Base-by-base conservation (phyloP, 2,888 invertebrate species). In the Platyscelio sp. region DNA sequence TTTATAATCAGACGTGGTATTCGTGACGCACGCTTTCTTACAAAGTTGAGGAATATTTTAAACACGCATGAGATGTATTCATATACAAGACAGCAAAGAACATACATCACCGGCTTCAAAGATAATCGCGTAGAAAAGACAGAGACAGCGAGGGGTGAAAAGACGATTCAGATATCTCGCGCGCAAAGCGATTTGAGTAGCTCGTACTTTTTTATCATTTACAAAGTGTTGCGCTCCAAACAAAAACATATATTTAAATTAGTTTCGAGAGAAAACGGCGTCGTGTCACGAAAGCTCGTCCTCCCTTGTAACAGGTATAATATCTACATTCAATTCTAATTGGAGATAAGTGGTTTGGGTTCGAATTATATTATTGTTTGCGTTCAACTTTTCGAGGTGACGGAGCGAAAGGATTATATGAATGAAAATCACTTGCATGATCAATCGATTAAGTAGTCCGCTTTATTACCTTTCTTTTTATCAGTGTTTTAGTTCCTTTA, bases 21-120 rank as follows among this genome's bases (percentile, higher is more conserved):
- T 91, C 91, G 92, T 92, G 92, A 90, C 85, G 90, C 90, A 91
- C 89, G 92, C 90, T 89, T 72, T 67, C 78, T 75, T 40, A 61
- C 58, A 51, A 24, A 63, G 54, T 67, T 68, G 74, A 46, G 43
- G 72, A 90, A 90, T 90, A 89, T 91, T 89, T 88, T 71, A 72
- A 87, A 85, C 90, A 90, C 90, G 91, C 91, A 89, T 87, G 76
- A 68, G 60, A 68, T 79, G 70, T 74, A 74, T 80, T 68, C 67
- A 58, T 74, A 70, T 18, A 76, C 71, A 54, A 38, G 40, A 54
- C 33, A 58, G 51, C 49, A 76, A 22, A 26, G 51, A 70, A 81
- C 38, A 81, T 81, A 46, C 46, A 51, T 61, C 80, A 49, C 20
- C 6, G 43, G 67, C 15, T 72, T 67, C 43, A 27, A 58, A 68